Conservation (phyloP, 2,797 vertebrate species). For the Lacerta bilineata region DNA sequence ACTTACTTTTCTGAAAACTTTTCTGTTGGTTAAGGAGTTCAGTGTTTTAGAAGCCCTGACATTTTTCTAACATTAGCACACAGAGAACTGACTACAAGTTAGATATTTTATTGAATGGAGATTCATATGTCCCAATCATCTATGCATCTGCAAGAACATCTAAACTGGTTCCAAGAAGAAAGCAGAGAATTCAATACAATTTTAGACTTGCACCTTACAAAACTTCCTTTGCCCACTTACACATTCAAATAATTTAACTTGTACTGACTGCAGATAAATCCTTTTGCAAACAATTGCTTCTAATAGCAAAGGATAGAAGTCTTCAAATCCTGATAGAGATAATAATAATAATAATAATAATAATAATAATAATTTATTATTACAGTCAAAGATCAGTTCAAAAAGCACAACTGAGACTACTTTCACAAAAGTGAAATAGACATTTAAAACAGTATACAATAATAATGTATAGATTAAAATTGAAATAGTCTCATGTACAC, state of each 20-base stretch:
- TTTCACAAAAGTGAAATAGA: too few species aligned
- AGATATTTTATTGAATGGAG: background rate
- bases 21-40: background rate
- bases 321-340: constrained; percentile 33
- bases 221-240: constrained; percentile 61
- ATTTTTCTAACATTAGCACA: background rate
- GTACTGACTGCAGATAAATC: constrained; percentile 43
- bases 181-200: constrained; percentile 23
- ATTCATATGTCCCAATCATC: background rate
- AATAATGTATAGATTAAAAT: too few species aligned
- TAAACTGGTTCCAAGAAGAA: constrained; percentile 19
- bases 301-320: constrained; percentile 47
- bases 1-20: background rate
- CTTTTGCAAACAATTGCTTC: constrained; percentile 49
- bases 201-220: constrained; percentile 51
- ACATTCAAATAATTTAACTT: constrained; percentile 55
- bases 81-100: background rate
- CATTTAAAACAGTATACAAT: too few species aligned
- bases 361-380: too few species aligned
- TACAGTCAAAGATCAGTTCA: too few species aligned
- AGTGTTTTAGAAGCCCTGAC: constrained; percentile 6
- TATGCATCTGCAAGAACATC: background rate
- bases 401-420: too few species aligned
- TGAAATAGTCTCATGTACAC: too few species aligned
- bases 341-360: too few species aligned